A percentile compares a stretch with the other conserved stretches of the same genome.
phyloP scores from a whole-genome alignment of 2,797 vertebrate genomes.

The Chaetophractus vellerosus region DNA sequence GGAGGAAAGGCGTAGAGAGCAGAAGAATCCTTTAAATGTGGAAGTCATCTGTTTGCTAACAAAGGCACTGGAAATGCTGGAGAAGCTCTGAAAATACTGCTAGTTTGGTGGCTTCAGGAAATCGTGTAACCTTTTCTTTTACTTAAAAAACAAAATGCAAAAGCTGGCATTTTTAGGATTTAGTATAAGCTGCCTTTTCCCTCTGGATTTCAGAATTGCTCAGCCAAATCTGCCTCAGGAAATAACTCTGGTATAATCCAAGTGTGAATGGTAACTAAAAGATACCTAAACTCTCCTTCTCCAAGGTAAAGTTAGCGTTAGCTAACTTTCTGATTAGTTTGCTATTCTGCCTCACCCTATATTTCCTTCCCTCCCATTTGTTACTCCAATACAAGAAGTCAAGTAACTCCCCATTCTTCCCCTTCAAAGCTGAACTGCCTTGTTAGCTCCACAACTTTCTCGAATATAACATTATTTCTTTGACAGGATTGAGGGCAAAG shows the following conservation, averaged over 20 bases:
- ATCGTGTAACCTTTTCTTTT: not conserved
- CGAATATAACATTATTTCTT: not conserved
- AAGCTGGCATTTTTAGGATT: conserved; percentile 16
- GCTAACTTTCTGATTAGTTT: too few relatives aligned
- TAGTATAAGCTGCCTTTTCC: not conserved
- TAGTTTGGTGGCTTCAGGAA: not conserved
- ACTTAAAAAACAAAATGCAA: not conserved
- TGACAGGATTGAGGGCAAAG: not conserved
- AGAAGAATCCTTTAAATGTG: rapidly evolving
- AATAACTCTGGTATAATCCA: not conserved
- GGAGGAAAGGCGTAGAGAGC: not conserved
- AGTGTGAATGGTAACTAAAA: not conserved
- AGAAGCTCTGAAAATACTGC: not conserved
- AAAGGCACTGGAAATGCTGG: not conserved
- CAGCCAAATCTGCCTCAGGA: not conserved
- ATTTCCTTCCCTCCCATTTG: not conserved
- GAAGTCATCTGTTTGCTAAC: not conserved
- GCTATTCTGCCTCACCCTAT: not conserved
- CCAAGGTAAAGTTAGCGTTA: not conserved
- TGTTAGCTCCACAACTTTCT: not conserved
- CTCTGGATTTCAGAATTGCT: not conserved
- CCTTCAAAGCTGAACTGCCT: not conserved
- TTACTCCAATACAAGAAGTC: not conserved
- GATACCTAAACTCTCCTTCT: not conserved
- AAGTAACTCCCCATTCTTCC: not conserved